Conservation (phyloP, 2,797 vertebrate species). For the Thripadectes ignobilis region DNA sequence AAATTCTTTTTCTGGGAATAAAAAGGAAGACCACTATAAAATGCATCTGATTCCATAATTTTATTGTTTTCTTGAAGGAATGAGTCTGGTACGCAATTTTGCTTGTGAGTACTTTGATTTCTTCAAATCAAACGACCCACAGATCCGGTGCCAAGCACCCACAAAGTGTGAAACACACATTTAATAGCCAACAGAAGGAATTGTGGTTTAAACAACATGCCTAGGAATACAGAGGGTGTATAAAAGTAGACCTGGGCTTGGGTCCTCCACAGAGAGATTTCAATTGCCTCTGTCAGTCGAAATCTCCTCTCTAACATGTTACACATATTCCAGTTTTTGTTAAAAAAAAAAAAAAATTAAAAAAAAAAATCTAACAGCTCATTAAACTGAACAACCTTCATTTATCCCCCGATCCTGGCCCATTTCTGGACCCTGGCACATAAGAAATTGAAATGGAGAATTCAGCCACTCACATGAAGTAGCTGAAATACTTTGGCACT, state of each 20-base stretch:
- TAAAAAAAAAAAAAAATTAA: not conserved
- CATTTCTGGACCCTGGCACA: conserved; percentile 1
- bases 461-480: not conserved
- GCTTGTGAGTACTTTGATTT: not conserved
- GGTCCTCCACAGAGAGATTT: not conserved
- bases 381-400: conserved; percentile 3
- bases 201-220: not conserved
- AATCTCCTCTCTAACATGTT: not conserved
- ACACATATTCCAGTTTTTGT: not conserved
- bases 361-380: not conserved
- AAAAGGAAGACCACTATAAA: not conserved
- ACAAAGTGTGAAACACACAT: not conserved
- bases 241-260: not conserved
- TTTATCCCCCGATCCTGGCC: not conserved
- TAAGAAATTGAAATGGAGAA: conserved; percentile 18
- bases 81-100: not conserved
- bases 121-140: not conserved
- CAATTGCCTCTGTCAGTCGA: not conserved
- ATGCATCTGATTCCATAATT: not conserved
- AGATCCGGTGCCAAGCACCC: not conserved
- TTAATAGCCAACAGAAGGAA: not conserved
- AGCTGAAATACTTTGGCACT: conserved; percentile 39
- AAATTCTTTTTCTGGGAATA: not conserved
- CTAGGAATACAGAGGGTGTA: not conserved
- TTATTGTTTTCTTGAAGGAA: not conserved